Conservation (phyloP, 2,888 invertebrate genomes). For the Acanthosepion esculentum region DNA sequence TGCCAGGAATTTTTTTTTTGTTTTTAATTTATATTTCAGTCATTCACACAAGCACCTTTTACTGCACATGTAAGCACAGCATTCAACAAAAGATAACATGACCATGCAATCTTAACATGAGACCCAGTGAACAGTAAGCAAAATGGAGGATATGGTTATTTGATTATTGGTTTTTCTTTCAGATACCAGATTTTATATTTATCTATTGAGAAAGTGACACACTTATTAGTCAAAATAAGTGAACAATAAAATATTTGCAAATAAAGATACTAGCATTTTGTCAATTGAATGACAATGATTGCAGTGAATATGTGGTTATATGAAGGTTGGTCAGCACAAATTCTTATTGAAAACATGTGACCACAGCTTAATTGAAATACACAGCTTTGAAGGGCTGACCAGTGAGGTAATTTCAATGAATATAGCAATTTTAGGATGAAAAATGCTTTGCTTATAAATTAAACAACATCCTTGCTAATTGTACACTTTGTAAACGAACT, state of each 20-base stretch:
- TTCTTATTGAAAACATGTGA: background rate
- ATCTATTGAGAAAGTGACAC: background rate
- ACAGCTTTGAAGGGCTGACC: too few species aligned
- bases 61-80: background rate
- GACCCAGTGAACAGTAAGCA: background rate
- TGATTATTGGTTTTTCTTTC: background rate
- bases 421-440: background rate
- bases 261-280: background rate
- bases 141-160: background rate
- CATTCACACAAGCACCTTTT: background rate
- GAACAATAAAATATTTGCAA: background rate
- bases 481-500: background rate
- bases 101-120: background rate
- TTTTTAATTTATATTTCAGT: background rate
- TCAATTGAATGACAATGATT: background rate
- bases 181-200: background rate
- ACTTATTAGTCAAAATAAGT: background rate
- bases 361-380: background rate
- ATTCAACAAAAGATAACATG: background rate
- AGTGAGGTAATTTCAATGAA: background rate
- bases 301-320: background rate
- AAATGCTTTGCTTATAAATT: conserved; percentile 21
- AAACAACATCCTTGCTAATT: background rate
- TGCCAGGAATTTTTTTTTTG: background rate
- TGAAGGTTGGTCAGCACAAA: background rate